Base-by-base conservation (phyloP, 2,888 invertebrate genomes). In the Thecophora atra region DNA sequence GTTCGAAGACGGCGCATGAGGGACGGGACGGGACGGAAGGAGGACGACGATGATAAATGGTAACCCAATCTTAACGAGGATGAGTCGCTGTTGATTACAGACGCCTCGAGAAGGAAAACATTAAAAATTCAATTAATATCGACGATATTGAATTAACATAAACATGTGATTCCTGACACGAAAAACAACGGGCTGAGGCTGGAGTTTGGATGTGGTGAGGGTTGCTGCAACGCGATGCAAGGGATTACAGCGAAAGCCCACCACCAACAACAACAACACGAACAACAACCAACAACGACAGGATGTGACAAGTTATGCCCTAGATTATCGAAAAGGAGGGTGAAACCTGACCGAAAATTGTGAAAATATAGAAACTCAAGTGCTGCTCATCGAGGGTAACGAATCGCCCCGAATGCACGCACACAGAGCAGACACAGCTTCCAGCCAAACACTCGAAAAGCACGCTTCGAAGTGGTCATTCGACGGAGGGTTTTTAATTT, bases 81-180 rank as follows among this genome's bases (percentile, higher is more conserved):
- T 30, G 8, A 30, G 58, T 28, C 24, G 28, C 26, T 58, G 58
- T 15, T 58, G 58, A 58, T 58, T 15, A 24, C 26, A 28, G 24
- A 13, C 13, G 26, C 58, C 28, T 17, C 24, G 24, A 28, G 26
- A 21, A 37, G 47, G 42, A 63, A 44, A 64, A 44, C 47, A 64
- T 64, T 47, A 69, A 69, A 70, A 70, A 70, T 52, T 70, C 70
- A 70, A 70, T 70, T 70, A 70, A 70, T 63, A 63, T 70, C 70
- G 52, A 62, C 63, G 52, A 70, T 70, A 52, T 52, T 52, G 28
- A 62, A 62, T 47, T 17, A 17, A 52, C 13, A 62, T 21, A 58
- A 24, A 58, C 58, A 26, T 7, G 28, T 11, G 2, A 68, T 11
- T 37, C 37, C 11, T 37, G 37, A 37, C 37, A 37, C 37, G 28